These are phyloP conservation scores for Dolichomitus sp. DNA, from an alignment of 2,888 invertebrate species.

Conservation along the genomic window DNA sequence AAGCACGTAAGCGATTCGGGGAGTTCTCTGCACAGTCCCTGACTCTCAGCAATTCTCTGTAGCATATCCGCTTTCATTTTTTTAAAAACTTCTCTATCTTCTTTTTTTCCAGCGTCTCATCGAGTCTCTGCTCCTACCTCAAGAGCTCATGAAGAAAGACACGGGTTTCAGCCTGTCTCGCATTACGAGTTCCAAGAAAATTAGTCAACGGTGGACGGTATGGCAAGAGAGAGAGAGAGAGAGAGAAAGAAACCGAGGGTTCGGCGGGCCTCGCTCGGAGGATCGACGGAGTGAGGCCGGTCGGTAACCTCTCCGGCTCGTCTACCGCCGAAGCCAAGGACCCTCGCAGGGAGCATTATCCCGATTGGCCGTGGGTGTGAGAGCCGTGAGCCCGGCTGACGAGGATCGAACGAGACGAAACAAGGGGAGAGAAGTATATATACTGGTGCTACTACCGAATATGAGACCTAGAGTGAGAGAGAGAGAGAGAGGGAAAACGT, in stretches of 20 bases:
- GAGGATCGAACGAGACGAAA: conserved; percentile 65
- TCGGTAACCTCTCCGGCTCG: conserved; percentile 63
- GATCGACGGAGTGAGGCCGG: conserved; percentile 57
- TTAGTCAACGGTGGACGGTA: conserved; percentile 62
- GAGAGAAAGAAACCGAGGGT: not conserved
- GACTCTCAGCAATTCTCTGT: conserved; percentile 22
- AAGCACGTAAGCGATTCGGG: conserved; percentile 12
- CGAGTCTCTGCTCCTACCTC: conserved; percentile 29
- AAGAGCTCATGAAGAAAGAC: conserved; percentile 20
- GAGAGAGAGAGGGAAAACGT: not conserved
- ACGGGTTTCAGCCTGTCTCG: conserved; percentile 61
- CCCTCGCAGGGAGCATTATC: conserved; percentile 68
- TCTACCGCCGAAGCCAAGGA: conserved; percentile 66
- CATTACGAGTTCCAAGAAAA: conserved; percentile 67
- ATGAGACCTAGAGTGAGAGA: conserved; percentile 18
- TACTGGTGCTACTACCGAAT: conserved; percentile 7
- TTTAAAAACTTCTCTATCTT: not conserved
- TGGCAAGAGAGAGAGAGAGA: not conserved
- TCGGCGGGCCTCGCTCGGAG: conserved; percentile 15
- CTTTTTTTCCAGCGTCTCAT: conserved; percentile 39
- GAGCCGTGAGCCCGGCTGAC: conserved; percentile 61
- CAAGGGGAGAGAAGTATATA: conserved; percentile 15
- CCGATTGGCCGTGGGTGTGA: conserved; percentile 62
- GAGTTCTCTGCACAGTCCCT: not conserved
- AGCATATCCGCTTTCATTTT: conserved; percentile 54